Base-by-base conservation (phyloP, 2,113 vertebrate species). In the Gadus macrocephalus region DNA sequence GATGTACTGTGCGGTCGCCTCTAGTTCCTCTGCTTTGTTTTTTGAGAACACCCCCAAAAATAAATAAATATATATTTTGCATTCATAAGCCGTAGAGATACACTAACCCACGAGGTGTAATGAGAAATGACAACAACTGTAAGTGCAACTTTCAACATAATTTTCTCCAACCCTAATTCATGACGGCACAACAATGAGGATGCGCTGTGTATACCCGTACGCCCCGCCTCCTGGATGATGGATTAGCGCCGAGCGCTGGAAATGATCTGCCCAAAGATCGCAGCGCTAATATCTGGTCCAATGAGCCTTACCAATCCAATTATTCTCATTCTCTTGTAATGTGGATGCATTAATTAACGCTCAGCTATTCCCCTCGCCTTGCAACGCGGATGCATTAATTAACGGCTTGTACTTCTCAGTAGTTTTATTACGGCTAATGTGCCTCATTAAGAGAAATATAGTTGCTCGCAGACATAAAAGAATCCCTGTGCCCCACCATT, bases 391-490 rank as follows among this genome's bases (percentile, higher is more conserved):
- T 77, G 89, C 87, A 83, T 89, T 91, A 91, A 91, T 92, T 91
- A 90, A 84, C 84, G 82, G 86, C 85, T 92, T 91, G 90, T 89
- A 89, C 89, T 91, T 91, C 86, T 92, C 85, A 89, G 89, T 90
- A 88, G 88, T 90, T 91, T 90, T 90, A 93, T 93, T 87, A 90
- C 85, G 65, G 85, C 88, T 93, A 93, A 93, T 92, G 89, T 90
- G 73, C 79, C 87, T 92, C 90, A 92, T 93, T 92, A 92, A 91
- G 88, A 86, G 78, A 92, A 88, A 92, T 83, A 90, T 87, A 91
- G 87, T 88, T 87, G 88, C 88, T 89, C 83, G 84, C 85, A 81
- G 85, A 91, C 88, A 91, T 91, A 92, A 91, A 90, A 90, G 80
- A 83, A 86, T 85, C 84, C 85, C 90, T 81, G 84, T 76, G 86